These are phyloP conservation scores for Sebastolobus alascanus DNA, from an alignment of 2,797 vertebrate species.

Conservation along the genomic window DNA sequence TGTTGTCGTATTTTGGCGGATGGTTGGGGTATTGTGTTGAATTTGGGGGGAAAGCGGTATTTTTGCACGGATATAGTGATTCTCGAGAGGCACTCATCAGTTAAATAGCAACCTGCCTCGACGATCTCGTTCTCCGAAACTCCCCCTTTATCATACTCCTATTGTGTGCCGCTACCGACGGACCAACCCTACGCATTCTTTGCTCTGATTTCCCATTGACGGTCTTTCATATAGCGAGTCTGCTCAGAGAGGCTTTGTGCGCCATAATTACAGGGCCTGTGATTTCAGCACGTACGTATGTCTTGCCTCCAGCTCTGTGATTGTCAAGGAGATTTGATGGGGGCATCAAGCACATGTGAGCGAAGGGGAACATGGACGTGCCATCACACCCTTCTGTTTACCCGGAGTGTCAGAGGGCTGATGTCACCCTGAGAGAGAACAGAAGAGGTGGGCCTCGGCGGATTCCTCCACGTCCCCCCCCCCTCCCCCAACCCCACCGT, in stretches of 20 bases:
- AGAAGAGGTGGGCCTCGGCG: slow-evolving; percentile 57
- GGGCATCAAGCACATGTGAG: slow-evolving; percentile 66
- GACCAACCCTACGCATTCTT: slow-evolving; percentile 65
- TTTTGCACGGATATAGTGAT: slow-evolving; percentile 73
- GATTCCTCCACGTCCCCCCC: slow-evolving; percentile 47
- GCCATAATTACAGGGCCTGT: slow-evolving; percentile 79
- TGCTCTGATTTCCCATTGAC: slow-evolving; percentile 74
- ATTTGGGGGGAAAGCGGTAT: slow-evolving; percentile 63
- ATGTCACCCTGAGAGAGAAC: slow-evolving; percentile 72
- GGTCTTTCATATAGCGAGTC: slow-evolving; percentile 64
- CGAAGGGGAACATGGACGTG: slow-evolving; percentile 60
- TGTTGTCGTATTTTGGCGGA: slow-evolving; percentile 73
- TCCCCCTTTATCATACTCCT: slow-evolving; percentile 70
- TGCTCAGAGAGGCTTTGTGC: slow-evolving; percentile 76
- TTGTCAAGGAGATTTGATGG: slow-evolving; percentile 74
- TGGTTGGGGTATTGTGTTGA: slow-evolving; percentile 56
- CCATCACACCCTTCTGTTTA: slow-evolving; percentile 71
- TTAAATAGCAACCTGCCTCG: slow-evolving; percentile 76
- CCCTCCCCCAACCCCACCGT: not conserved
- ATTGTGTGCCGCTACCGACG: slow-evolving; percentile 63
- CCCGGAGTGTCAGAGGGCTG: slow-evolving; percentile 67
- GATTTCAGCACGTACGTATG: slow-evolving; percentile 63
- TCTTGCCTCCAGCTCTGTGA: slow-evolving; percentile 70
- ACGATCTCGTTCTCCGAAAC: slow-evolving; percentile 65
- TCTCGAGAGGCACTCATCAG: slow-evolving; percentile 75